phyloP scores from a whole-genome alignment of 1,140 invertebrate genomes.

The Drosophila bipectinata region DNA sequence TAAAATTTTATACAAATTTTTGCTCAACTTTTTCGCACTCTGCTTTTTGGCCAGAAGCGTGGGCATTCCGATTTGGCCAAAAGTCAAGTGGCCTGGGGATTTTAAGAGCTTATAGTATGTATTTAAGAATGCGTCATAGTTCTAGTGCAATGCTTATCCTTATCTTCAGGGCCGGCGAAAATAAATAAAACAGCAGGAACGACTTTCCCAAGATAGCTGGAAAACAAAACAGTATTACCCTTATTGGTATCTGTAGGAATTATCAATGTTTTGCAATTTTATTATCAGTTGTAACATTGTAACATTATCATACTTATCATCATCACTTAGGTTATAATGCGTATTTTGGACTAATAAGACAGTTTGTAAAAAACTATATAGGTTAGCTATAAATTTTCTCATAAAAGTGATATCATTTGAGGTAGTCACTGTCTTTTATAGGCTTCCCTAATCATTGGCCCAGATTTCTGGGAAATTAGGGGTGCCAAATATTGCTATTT shows the following conservation, averaged over 20 bases:
- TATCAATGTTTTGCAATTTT: background rate
- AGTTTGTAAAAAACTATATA: background rate
- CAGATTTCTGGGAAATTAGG: conserved; percentile 42
- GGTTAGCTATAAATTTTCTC: background rate
- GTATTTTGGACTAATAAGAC: too few relatives aligned
- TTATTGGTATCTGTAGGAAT: background rate
- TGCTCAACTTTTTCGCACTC: conserved; percentile 48
- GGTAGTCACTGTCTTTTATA: background rate
- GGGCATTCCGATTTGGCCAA: conserved; percentile 44
- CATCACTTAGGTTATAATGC: too few relatives aligned
- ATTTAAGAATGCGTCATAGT: conserved; percentile 38
- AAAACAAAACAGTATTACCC: background rate
- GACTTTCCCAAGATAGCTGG: conserved; percentile 6
- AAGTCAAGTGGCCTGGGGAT: conserved; percentile 54
- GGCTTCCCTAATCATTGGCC: conserved; percentile 11
- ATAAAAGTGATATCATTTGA: conserved; percentile 42
- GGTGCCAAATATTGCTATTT: conserved; percentile 60
- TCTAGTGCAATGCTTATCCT: conserved; percentile 38
- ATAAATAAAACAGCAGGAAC: conserved; percentile 1
- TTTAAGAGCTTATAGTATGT: conserved; percentile 1
- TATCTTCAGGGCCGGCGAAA: conserved; percentile 44
- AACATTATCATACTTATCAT: too few relatives aligned
- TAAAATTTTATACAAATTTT: conserved; percentile 29
- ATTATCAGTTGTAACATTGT: background rate
- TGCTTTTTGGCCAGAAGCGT: conserved; percentile 42